Conservation (phyloP, 1,140 invertebrate species). For the Nylanderia fulva region DNA sequence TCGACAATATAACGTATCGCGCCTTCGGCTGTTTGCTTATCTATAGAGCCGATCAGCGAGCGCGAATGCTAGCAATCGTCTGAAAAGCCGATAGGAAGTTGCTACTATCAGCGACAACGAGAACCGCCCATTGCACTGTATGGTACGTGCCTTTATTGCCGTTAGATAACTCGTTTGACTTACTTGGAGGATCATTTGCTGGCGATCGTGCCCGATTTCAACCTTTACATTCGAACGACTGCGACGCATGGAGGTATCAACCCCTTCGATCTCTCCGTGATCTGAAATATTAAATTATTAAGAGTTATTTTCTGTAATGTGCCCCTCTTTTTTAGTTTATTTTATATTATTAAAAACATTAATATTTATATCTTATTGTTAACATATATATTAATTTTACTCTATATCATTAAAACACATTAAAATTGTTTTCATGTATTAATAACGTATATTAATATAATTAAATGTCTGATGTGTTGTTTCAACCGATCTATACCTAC, state of each 20-base stretch:
- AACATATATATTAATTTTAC: too few species aligned
- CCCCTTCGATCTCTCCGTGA: neutral
- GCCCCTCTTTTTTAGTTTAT: neutral
- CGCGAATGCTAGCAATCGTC: conserved; percentile 47
- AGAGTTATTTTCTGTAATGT: too few species aligned
- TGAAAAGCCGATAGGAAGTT: conserved; percentile 67
- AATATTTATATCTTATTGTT: neutral
- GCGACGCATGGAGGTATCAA: neutral
- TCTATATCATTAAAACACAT: too few species aligned
- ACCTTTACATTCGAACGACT: conserved; percentile 12
- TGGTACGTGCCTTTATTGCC: conserved; percentile 54
- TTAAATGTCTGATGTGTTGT: neutral
- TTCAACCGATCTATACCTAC: neutral
- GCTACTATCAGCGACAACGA: conserved; percentile 30
- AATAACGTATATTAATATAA: too few species aligned
- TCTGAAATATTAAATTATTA: neutral
- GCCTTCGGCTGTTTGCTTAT: conserved; percentile 65
- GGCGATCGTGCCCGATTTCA: conserved; percentile 21
- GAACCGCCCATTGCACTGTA: conserved; percentile 16
- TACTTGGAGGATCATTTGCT: conserved; percentile 12
- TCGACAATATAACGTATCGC: conserved; percentile 54
- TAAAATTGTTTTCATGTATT: neutral
- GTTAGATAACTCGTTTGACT: conserved; percentile 58
- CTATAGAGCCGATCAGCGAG: conserved; percentile 42
- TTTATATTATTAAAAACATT: neutral